Conservation (phyloP, 2,113 vertebrate species). For the Ranitomeya variabilis region DNA sequence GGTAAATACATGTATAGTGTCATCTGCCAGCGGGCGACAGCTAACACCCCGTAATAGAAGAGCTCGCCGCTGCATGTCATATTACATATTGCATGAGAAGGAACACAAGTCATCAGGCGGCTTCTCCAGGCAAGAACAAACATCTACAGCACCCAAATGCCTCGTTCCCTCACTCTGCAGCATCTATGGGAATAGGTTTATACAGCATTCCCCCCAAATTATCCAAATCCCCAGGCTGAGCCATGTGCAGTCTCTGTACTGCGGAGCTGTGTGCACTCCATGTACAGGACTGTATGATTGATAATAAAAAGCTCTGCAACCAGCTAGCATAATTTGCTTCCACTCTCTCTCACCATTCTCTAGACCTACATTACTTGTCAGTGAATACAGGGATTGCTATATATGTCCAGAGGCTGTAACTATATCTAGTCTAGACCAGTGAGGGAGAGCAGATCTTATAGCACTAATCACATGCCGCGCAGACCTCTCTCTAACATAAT, state of each 20-base stretch:
- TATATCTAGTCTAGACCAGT: too few relatives aligned
- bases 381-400: too few relatives aligned
- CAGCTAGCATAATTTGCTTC: too few relatives aligned
- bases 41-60: not conserved
- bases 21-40: conserved; percentile 3
- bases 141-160: not conserved
- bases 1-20: conserved; percentile 17
- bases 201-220: not conserved
- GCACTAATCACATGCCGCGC: too few relatives aligned
- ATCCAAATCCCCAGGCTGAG: not conserved
- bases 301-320: too few relatives aligned
- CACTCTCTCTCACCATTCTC: too few relatives aligned
- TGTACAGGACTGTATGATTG: not conserved
- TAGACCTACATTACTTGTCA: too few relatives aligned
- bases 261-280: not conserved
- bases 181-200: not conserved
- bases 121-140: not conserved
- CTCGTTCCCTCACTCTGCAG: not conserved
- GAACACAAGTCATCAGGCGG: conserved; percentile 10
- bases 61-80: not conserved
- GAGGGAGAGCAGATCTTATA: too few relatives aligned
- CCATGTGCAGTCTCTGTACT: not conserved
- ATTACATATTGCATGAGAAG: conserved; percentile 10
- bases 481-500: too few relatives aligned
- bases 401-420: too few relatives aligned